Conservation (phyloP, 2,113 vertebrate genomes). For the Forbesichthys agassizii region DNA sequence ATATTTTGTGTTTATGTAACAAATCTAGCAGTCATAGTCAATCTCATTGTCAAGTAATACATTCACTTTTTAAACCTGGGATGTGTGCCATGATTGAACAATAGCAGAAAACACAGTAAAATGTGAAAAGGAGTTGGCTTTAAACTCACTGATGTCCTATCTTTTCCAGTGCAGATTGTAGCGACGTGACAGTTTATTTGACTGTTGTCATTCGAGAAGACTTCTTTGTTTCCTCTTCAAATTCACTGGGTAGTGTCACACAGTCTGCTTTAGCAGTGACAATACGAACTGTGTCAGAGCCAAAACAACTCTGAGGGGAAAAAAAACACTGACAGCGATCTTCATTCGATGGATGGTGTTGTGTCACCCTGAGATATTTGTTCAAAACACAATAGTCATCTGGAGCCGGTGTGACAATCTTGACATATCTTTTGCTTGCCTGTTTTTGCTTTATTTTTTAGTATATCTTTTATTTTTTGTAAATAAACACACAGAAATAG, state of each 20-base stretch:
- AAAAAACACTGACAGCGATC: constrained; percentile 30
- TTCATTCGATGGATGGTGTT: constrained; percentile 8
- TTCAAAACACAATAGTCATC: constrained; percentile 35
- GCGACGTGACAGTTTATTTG: constrained; percentile 35
- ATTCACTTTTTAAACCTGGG: no score
- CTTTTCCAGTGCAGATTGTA: constrained; percentile 20
- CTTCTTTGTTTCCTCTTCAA: constrained; percentile 23
- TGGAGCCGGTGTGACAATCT: constrained; percentile 9
- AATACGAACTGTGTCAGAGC: constrained; percentile 36
- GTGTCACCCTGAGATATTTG: constrained; percentile 18
- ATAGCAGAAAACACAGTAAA: background rate
- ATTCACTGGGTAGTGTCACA: constrained; percentile 29
- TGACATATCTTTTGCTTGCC: background rate
- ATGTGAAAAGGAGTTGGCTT: constrained; percentile 3
- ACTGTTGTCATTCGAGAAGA: constrained; percentile 57
- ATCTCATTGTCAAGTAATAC: no score
- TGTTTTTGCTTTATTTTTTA: constrained; percentile 9
- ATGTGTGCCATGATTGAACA: no score
- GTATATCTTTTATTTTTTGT: constrained; percentile 16
- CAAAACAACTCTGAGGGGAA: constrained; percentile 19
- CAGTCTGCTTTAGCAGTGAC: constrained; percentile 37
- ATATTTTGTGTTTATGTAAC: background rate
- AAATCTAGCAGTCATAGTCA: background rate
- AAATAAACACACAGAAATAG: constrained; percentile 17
- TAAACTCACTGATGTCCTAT: constrained; percentile 22